Evolutionary conservation across 2,797 vertebrate genomes (phyloP), one percentile per base, ranked within the genome.

Genomic region (Somateria mollissima): DNA sequence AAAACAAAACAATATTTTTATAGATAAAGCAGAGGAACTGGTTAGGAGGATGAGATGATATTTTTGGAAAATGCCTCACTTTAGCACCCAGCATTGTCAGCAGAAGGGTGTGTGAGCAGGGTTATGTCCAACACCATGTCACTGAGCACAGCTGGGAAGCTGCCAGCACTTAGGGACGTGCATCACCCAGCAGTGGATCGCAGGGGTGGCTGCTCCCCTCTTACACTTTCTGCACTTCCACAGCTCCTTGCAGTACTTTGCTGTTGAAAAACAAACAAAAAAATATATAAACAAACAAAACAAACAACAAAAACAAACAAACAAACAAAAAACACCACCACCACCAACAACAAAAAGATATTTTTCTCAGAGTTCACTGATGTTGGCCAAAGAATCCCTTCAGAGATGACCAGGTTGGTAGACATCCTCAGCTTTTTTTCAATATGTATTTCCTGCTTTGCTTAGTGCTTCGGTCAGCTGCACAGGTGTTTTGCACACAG

Each of bases 171-270:
- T 18, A 8, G 10, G 0, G 3, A 21, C 3, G 28, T 14, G 13
- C 49, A 27, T 12, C 61, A 9, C 47, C 54, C 78, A 39, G n/a
- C 57, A 11, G n/a, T 0, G 4, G 11, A 4, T n/a, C 0, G 1
- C 49, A 54, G 30, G 39, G n/a, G 10, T 41, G 34, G 10, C 27
- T 8, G 1, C 76, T 80, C n/a, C 43, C 67, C 61, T 19, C 62
- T 28, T 27, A 28, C 32, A 10, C 54, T 41, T 61, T 3, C 45
- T 39, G 12, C 16, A 14, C 16, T 47, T 17, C 27, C 34, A 7
- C 6, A 66, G 11, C 2, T 1, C 36, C 51, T 34, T 10, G 47
- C 56, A 28, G 20, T n/a, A n/a, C n/a, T n/a, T n/a, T n/a, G n/a
- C n/a, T n/a, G n/a, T n/a, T n/a, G n/a, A n/a, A n/a, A n/a, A n/a